Conservation (phyloP, 2,888 invertebrate species). For the Leptopilina syphax region DNA sequence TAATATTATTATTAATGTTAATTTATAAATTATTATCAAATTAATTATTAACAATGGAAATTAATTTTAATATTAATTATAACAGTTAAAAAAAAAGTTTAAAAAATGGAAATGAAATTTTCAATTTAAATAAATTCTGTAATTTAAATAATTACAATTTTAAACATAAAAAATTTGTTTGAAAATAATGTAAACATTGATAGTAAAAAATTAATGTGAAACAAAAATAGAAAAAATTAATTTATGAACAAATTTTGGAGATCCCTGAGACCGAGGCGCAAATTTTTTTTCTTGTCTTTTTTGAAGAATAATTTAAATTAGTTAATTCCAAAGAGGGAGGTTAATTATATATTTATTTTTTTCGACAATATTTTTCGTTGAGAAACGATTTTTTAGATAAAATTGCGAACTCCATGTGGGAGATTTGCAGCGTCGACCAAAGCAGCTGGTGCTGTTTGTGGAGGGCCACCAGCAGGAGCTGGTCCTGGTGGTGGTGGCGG, state of each 20-base stretch:
- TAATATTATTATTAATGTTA: too few relatives aligned
- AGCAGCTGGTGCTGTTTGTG: constrained; percentile 59
- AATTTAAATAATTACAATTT: too few relatives aligned
- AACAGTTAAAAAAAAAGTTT: too few relatives aligned
- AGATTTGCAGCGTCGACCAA: constrained; percentile 50
- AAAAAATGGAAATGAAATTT: too few relatives aligned
- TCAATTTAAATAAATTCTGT: too few relatives aligned
- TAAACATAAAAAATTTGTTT: too few relatives aligned
- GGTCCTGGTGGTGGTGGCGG: constrained; percentile 57
- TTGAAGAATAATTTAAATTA: not conserved
- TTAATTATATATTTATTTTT: not conserved
- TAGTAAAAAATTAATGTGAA: too few relatives aligned
- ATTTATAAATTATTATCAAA: too few relatives aligned
- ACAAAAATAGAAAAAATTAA: too few relatives aligned
- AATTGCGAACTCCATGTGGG: constrained; percentile 45
- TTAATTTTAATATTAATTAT: too few relatives aligned
- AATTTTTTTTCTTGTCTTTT: not conserved
- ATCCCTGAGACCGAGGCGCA: not conserved
- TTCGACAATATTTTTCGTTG: constrained; percentile 27
- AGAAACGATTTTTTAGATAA: constrained; percentile 48
- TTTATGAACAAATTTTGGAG: not conserved
- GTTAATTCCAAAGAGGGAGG: not conserved
- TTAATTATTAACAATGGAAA: too few relatives aligned
- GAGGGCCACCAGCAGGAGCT: constrained; percentile 50
- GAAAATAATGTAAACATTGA: too few relatives aligned